These are phyloP conservation scores for Crossaster papposus DNA, from an alignment of 53 echinoderm and acorn worm genomes.

Conservation along the genomic window DNA sequence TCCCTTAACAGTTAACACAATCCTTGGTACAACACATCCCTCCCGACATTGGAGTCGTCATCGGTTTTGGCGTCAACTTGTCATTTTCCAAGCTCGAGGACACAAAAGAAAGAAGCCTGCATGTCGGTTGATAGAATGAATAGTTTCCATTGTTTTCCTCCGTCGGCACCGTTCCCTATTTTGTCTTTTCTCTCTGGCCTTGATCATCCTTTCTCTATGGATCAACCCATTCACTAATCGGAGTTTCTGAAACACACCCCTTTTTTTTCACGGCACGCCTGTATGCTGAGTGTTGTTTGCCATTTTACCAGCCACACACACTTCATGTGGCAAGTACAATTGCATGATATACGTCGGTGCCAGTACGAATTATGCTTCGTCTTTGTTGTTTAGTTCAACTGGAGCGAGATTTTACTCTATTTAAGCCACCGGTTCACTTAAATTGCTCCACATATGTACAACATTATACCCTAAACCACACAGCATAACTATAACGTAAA, in stretches of 20 bases:
- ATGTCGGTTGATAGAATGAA: not conserved
- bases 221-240: not conserved
- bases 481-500: not conserved
- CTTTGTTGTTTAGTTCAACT: not conserved
- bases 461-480: not conserved
- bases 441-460: not conserved
- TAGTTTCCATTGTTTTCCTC: not conserved
- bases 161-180: not conserved
- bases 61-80: not conserved
- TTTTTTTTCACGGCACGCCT: not conserved
- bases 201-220: not conserved
- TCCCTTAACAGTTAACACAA: not conserved
- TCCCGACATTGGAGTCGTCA: not conserved
- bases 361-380: not conserved
- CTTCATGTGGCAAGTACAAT: not conserved
- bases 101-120: not conserved
- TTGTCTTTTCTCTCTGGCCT: not conserved
- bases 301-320: not conserved
- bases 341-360: not conserved
- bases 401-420: not conserved
- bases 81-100: not conserved
- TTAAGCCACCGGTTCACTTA: not conserved
- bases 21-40: not conserved
- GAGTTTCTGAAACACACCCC: not conserved
- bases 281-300: not conserved